These are phyloP conservation scores for Drosophila novamexicana DNA, from an alignment of 1,140 invertebrate species.

Conservation along the genomic window DNA sequence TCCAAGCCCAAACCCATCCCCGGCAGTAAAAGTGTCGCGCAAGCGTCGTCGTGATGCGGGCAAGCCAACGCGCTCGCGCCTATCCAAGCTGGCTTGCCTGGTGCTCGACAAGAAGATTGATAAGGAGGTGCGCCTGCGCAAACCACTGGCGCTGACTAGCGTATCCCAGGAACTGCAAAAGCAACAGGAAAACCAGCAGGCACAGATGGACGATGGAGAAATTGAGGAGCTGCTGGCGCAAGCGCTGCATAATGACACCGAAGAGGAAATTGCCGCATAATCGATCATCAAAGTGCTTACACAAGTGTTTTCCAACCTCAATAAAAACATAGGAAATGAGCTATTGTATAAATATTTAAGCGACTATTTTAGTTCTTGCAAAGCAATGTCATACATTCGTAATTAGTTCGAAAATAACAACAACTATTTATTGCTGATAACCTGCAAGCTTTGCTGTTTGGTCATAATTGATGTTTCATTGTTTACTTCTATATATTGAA, in stretches of 20 bases:
- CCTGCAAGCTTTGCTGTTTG: too few species aligned
- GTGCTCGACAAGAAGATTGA: conserved; percentile 56
- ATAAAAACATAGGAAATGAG: not conserved
- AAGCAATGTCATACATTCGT: too few species aligned
- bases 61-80: conserved; percentile 48
- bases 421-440: too few species aligned
- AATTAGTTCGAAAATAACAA: too few species aligned
- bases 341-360: not conserved
- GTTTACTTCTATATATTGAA: too few species aligned
- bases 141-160: conserved; percentile 38
- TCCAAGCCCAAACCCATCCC: not conserved
- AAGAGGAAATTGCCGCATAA: not conserved
- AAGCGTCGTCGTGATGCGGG: conserved; percentile 73
- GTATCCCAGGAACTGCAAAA: conserved; percentile 41
- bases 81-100: conserved; percentile 61
- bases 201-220: not conserved
- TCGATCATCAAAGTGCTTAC: too few species aligned
- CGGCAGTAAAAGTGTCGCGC: conserved; percentile 9
- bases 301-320: not conserved
- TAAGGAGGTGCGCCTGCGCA: conserved; percentile 53
- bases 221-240: not conserved
- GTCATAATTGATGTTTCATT: too few species aligned
- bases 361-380: too few species aligned
- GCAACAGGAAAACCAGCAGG: not conserved
- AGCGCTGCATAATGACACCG: not conserved